Evolutionary conservation across 2,888 invertebrate species (phyloP), one percentile per base, ranked within the genome.

Genomic region (Melangyna quadrimaculata): DNA sequence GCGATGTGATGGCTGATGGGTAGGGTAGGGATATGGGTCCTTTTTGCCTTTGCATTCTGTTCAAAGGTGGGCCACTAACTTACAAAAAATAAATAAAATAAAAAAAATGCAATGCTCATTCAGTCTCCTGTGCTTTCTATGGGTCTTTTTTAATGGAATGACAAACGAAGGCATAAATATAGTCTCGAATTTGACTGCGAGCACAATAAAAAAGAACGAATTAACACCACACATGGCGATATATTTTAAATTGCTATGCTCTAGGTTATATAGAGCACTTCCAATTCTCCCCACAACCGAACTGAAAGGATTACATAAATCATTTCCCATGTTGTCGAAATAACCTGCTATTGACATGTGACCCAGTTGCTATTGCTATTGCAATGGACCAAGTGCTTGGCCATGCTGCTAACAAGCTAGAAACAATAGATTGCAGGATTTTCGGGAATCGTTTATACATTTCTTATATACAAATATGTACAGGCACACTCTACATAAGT

Each of bases 321-420:
- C 86, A 86, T 81, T 81, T 73, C 69, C 69, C 77, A 73, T 78
- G 81, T 78, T 86, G 77, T 78, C 86, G 86, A 86, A 86, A 86
- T 81, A 81, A 63, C 77, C 86, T 87, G 87, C 63, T 87, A 83
- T 87, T 87, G 82, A 87, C 87, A 83, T 87, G 69, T 87, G 87
- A 87, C 87, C 87, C 71, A 83, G 79, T 87, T 87, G 70, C 77
- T 53, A 74, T 87, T 87, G 70, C 77, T 53, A 74, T n/a, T 80
- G 71, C 73, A 70, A 65, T 73, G 70, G 22, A 73, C 73, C 61
- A 78, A 63, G 81, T 81, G 77, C 53, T 73, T 81, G 77, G 69
- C 77, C 81, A 78, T 78, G 86, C 77, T 51, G 70, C 77, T 81
- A 81, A 81, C 86, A 86, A 81, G 77, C 81, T 63, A 63, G 57